Evolutionary conservation across 2,888 invertebrate species (phyloP), one percentile per base, ranked within the genome.

Genomic region (Drosophila leonis): DNA sequence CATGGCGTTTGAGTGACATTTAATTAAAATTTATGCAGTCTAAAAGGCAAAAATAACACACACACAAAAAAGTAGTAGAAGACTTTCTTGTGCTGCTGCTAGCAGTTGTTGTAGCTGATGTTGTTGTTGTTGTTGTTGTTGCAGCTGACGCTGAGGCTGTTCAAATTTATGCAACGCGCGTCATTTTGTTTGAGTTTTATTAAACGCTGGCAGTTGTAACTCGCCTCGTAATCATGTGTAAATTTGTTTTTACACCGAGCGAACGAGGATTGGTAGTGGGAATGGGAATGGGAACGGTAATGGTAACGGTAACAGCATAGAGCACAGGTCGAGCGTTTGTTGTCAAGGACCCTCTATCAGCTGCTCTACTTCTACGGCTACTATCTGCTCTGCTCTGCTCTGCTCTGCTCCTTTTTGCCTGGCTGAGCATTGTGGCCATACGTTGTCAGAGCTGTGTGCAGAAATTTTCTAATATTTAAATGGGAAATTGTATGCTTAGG

Each of bases 1-100:
- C 82, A 77, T 92, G 90, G 88, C 91, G 90, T 92, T 91, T 92
- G 91, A 91, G 91, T 91, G 91, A 91, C 91, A 92, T 92, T 91
- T 91, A 91, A 91, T 91, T 91, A 91, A 91, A 91, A 92, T 92
- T 91, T 91, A 91, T 91, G 90, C 81, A 91, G 87, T 90, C 80
- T 79, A 82, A 83, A 90, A 79, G 78, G 80, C 82, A 78, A 75
- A 84, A 77, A 66, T 24, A 33, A 27, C 29, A 52, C 29, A 71
- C 29, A 44, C 41, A 42, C 6, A 20, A 12, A 37, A 54, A 37
- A 54, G 31, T 20, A 4, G 13, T 12, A 18, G 37, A 29, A 55
- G 29, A 39, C 15, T n/a, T 51, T 46, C 63, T 65, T 78, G 12
- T 52, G 42, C 55, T 24, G 18, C 49, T n/a, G 61, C 49, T 37